Conservation (phyloP, 2,113 vertebrate genomes). For the Actinemys pallida region DNA sequence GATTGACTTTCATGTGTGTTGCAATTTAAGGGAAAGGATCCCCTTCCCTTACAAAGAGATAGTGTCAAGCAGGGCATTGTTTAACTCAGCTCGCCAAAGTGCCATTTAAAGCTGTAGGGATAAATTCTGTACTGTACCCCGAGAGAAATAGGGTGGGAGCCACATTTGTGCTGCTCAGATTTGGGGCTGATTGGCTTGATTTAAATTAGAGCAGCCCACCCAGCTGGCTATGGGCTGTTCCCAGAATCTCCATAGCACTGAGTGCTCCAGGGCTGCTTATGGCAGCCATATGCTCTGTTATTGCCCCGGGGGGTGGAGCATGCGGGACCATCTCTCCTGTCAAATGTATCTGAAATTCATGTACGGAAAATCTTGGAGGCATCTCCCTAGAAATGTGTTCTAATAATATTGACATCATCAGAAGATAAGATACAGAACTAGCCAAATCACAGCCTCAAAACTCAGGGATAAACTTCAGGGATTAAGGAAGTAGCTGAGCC, state of each 20-base stretch:
- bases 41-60: background rate
- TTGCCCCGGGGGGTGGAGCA: background rate
- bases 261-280: background rate
- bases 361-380: conserved; percentile 47
- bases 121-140: background rate
- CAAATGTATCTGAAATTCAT: background rate
- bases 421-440: conserved; percentile 69
- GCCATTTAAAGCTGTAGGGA: background rate
- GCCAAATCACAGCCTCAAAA: conserved; percentile 66
- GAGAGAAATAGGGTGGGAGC: background rate
- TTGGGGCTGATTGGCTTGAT: background rate
- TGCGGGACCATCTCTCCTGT: conserved; percentile 3
- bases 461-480: conserved; percentile 52
- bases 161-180: background rate
- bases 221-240: background rate
- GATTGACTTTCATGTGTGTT: background rate
- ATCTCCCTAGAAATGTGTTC: conserved; percentile 49
- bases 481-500: conserved; percentile 69
- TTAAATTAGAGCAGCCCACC: background rate
- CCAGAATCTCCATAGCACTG: background rate
- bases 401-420: conserved; percentile 66
- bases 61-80: background rate
- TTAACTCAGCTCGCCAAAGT: background rate
- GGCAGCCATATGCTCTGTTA: background rate
- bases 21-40: background rate